phyloP scores from a whole-genome alignment of 1,140 invertebrate species.

The Drosophila littoralis region DNA sequence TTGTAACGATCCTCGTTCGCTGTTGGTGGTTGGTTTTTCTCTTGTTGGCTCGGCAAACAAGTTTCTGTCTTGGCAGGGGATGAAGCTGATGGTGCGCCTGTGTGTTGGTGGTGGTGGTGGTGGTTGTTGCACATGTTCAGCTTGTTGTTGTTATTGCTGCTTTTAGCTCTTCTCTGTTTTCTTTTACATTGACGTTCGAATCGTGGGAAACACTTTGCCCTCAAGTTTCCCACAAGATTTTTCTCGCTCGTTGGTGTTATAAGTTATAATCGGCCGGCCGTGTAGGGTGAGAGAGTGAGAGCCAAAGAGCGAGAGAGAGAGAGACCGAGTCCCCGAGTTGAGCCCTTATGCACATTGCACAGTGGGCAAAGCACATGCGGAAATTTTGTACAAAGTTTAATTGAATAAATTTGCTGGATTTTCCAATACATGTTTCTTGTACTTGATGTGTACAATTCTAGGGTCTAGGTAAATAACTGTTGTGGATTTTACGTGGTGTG shows the following conservation, averaged over 20 bases:
- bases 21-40: slow-evolving; percentile 78
- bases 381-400: slow-evolving; percentile 31
- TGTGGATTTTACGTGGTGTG: slow-evolving; percentile 49
- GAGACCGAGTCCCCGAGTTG: slow-evolving; percentile 39
- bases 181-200: slow-evolving; percentile 81
- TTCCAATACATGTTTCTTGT: slow-evolving; percentile 50
- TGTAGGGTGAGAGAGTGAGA: slow-evolving; percentile 49
- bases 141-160: slow-evolving; percentile 46
- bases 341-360: slow-evolving; percentile 78
- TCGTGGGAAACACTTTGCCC: slow-evolving; percentile 84
- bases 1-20: slow-evolving; percentile 57
- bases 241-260: slow-evolving; percentile 84
- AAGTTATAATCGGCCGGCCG: slow-evolving; percentile 78
- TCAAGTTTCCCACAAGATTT: slow-evolving; percentile 84
- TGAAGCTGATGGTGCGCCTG: slow-evolving; percentile 60
- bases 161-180: slow-evolving; percentile 72
- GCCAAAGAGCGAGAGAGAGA: slow-evolving; percentile 44
- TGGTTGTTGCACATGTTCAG: slow-evolving; percentile 72
- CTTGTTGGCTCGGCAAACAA: slow-evolving; percentile 60
- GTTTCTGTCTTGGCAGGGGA: slow-evolving; percentile 73
- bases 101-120: slow-evolving; percentile 45
- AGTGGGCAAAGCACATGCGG: slow-evolving; percentile 65
- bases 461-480: slow-evolving; percentile 14
- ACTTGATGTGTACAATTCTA: slow-evolving; percentile 20
- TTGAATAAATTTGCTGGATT: slow-evolving; percentile 48